A percentile compares a stretch with the other conserved stretches of the same genome.
Conservation (phyloP, 2,797 vertebrate genomes). For the Crenichthys baileyi region DNA sequence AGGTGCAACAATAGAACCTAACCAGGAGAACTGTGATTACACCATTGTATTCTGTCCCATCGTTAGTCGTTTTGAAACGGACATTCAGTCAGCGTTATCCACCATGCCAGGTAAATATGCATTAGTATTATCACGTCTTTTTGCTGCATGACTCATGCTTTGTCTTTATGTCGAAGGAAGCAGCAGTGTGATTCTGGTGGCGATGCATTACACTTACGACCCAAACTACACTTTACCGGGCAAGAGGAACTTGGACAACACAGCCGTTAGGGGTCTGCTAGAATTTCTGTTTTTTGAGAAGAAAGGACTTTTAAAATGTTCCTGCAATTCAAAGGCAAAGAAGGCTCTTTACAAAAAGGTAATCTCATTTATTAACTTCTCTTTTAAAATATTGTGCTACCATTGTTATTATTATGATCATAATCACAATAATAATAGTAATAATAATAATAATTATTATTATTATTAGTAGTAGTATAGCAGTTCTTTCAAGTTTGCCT, state of each 20-base stretch:
- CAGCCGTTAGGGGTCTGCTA: not conserved
- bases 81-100: constrained; percentile 39
- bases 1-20: fast-evolving
- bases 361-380: constrained; percentile 10
- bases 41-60: constrained; percentile 60
- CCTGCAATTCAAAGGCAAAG: constrained; percentile 7
- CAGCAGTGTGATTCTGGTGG: constrained; percentile 44
- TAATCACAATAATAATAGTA: not conserved
- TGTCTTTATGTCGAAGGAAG: not conserved
- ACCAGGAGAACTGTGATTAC: fast-evolving
- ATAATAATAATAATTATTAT: not conserved
- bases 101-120: constrained; percentile 26
- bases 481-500: too few species aligned
- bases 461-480: not conserved
- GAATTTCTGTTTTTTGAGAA: constrained; percentile 57
- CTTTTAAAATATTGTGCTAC: not conserved
- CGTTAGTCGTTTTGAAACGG: constrained; percentile 39
- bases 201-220: constrained; percentile 58
- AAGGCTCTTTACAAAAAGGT: not conserved
- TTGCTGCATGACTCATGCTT: not conserved
- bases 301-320: constrained; percentile 37
- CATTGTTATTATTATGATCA: not conserved
- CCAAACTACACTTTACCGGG: constrained; percentile 30
- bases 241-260: fast-evolving
- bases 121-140: not conserved